Percentiles rank a stretch among this genome's conserved stretches.
phyloP scores from a whole-genome alignment of 2,113 vertebrate genomes.

The Oenanthe melanoleuca region DNA sequence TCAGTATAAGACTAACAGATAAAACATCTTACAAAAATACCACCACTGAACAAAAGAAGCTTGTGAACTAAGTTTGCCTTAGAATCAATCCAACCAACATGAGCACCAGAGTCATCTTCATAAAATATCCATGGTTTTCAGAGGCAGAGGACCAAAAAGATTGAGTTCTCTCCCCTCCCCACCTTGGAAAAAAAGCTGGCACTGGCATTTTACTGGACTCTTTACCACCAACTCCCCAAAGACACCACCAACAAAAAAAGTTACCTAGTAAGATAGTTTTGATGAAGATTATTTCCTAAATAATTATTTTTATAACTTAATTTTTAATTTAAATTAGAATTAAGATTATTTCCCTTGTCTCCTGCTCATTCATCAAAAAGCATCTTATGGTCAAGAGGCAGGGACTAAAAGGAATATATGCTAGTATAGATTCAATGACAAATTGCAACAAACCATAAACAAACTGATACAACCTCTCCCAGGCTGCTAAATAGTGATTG shows the following conservation, averaged over 20 bases:
- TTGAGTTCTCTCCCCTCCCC: accelerated
- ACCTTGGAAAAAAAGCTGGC: background rate
- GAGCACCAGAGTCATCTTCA: background rate
- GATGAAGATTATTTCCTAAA: background rate
- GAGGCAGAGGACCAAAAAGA: background rate
- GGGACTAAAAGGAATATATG: background rate
- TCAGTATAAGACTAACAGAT: background rate
- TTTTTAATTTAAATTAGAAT: too few relatives aligned
- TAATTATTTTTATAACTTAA: too few relatives aligned
- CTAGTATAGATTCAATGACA: background rate
- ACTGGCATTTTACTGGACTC: background rate
- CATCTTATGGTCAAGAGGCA: background rate
- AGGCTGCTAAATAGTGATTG: background rate
- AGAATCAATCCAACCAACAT: background rate
- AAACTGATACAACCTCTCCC: background rate
- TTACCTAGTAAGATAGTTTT: background rate
- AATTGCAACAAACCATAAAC: background rate
- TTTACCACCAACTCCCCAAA: background rate
- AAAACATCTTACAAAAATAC: background rate
- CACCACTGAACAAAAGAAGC: background rate
- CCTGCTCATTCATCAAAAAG: background rate
- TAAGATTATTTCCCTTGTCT: background rate
- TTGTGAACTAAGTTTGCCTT: background rate
- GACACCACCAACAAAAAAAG: background rate
- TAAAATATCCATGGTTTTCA: background rate